Evolutionary conservation across 2,888 invertebrate species (phyloP), one percentile per base, ranked within the genome.

Genomic region (Cartodere bifasciata): DNA sequence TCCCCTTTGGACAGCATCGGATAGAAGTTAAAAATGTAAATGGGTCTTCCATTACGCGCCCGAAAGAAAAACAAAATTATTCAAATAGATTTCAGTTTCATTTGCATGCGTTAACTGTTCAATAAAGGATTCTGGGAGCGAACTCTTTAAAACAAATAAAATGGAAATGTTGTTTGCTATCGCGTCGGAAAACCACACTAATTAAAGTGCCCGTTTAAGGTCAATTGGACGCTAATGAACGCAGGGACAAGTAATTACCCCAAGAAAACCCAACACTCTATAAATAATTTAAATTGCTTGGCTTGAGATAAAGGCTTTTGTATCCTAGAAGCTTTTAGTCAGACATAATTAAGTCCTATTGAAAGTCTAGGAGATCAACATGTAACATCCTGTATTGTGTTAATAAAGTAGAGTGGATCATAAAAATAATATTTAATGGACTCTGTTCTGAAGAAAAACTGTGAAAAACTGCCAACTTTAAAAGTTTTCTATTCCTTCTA

Each of bases 121-220:
- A 6, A 26, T 14, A 14, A 14, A 26, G 27, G 20, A 6, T 6
- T 7, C 20, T n/a, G 20, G n/a, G 27, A 7, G 24, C 7, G 12
- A 13, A 26, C 27, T 26, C 14, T 10, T 9, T 15, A 15, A 26
- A 26, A 26, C 27, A 26, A 26, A 26, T 26, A 26, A 15, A 26
- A 26, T 26, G 27, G 13, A 26, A 26, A 26, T 26, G 11, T 26
- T 26, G 27, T 26, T 26, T 26, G 27, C 10, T 26, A 14, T 26
- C 27, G 27, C 10, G 10, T 5, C 27, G 10, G 15, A 13, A 26
- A 26, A 26, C 11, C 27, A 10, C 13, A 7, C 13, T 26, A 26
- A 26, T 26, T 26, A 26, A 26, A 26, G 27, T 26, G 27, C 15
- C 27, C 27, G 13, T 26, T 14, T 26, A 26, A 26, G 27, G 27